Conservation (phyloP, 2,113 vertebrate species). For the Puma concolor region DNA sequence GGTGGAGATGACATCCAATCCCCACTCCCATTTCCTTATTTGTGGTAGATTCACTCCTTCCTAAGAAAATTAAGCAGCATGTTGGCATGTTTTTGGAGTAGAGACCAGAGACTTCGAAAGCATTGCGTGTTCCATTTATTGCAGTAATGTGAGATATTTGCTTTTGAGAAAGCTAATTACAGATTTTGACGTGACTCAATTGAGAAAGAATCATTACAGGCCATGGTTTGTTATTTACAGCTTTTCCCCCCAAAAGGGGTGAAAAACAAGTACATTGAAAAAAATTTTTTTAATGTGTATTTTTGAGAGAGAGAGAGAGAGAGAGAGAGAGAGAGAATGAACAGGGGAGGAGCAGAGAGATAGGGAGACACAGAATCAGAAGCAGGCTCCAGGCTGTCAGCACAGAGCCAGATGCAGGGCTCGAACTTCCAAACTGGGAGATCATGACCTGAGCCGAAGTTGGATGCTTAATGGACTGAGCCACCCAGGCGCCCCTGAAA, state of each 20-base stretch:
- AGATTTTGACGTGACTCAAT: neutral
- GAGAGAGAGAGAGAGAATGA: too few relatives aligned
- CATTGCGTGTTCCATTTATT: neutral
- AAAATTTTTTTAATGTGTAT: too few relatives aligned
- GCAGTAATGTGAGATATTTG: neutral
- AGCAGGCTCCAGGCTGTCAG: too few relatives aligned
- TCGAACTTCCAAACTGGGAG: too few relatives aligned
- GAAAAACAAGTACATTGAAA: neutral
- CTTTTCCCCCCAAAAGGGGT: neutral
- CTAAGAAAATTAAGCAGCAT: neutral
- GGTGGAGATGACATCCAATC: neutral
- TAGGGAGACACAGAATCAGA: too few relatives aligned
- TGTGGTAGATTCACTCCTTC: neutral
- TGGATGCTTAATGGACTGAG: too few relatives aligned
- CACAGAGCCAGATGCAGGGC: too few relatives aligned
- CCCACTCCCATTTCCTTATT: neutral
- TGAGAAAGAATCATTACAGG: neutral
- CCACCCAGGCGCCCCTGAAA: neutral
- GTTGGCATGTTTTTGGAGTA: neutral
- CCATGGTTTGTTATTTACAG: neutral
- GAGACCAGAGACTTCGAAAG: neutral
- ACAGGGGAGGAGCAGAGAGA: too few relatives aligned
- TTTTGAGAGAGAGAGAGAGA: too few relatives aligned
- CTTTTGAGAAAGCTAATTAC: constrained; percentile 16
- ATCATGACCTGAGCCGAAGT: too few relatives aligned